phyloP scores from a whole-genome alignment of 2,888 invertebrate genomes.

The Mermis nigrescens region DNA sequence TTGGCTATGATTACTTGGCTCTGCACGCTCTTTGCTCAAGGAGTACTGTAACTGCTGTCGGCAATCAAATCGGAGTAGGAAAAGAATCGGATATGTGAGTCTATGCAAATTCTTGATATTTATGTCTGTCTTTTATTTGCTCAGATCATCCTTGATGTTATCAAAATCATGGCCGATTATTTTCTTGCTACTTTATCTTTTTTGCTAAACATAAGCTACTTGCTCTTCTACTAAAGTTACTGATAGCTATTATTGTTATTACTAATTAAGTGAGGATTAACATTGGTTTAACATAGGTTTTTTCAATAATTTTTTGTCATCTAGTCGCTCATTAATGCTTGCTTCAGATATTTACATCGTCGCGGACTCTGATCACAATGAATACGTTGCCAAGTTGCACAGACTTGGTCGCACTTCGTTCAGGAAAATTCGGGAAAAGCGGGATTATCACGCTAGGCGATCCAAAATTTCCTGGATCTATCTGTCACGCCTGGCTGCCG shows the following conservation, averaged over 20 bases:
- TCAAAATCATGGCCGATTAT: neutral
- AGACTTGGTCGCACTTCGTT: conserved; percentile 86
- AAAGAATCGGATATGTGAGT: conserved; percentile 56
- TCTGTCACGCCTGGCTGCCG: conserved; percentile 79
- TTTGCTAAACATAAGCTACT: too few relatives aligned
- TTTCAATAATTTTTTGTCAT: too few relatives aligned
- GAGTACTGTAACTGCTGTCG: conserved; percentile 58
- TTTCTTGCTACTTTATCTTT: neutral
- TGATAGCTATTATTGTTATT: too few relatives aligned
- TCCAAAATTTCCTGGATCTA: conserved; percentile 84
- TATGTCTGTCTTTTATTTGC: too few relatives aligned
- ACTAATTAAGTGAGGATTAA: too few relatives aligned
- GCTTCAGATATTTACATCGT: conserved; percentile 82
- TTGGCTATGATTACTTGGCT: conserved; percentile 89
- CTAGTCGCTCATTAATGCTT: too few relatives aligned
- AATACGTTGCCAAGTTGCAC: conserved; percentile 58
- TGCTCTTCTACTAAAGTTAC: too few relatives aligned
- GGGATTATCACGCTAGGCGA: conserved; percentile 84
- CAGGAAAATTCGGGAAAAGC: conserved; percentile 75
- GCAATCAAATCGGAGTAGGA: conserved; percentile 94
- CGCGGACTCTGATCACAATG: conserved; percentile 54
- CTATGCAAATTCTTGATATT: neutral
- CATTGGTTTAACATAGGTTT: too few relatives aligned
- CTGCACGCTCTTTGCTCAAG: conserved; percentile 64
- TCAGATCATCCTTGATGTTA: neutral